Conservation (phyloP, 2,113 vertebrate species). For the Melanocharis versteri region DNA sequence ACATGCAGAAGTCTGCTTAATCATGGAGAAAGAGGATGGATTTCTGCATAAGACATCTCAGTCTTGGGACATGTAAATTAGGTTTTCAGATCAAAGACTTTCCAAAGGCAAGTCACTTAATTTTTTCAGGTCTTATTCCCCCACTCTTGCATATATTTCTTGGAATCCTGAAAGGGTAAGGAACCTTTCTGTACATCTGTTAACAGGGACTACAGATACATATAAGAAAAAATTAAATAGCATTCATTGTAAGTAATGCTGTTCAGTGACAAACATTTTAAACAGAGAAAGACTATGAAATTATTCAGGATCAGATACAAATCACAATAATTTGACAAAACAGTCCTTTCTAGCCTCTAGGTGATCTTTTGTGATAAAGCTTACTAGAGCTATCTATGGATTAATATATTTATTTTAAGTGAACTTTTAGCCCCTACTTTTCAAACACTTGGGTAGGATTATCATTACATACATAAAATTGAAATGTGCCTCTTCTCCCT, state of each 20-base stretch:
- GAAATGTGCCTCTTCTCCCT: not conserved
- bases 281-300: not conserved
- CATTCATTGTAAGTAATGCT: not conserved
- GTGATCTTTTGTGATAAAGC: not conserved
- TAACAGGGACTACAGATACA: not conserved
- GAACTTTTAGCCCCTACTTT: not conserved
- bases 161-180: not conserved
- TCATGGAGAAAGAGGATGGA: not conserved
- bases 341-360: not conserved
- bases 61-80: not conserved
- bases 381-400: not conserved
- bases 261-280: not conserved
- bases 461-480: not conserved
- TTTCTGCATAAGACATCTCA: not conserved
- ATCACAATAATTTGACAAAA: not conserved
- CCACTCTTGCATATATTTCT: not conserved
- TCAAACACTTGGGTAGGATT: not conserved
- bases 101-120: not conserved
- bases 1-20: not conserved
- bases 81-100: not conserved
- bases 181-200: not conserved
- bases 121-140: not conserved
- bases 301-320: not conserved
- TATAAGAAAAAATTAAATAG: not conserved
- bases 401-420: not conserved